Percentiles rank a stretch among this genome's conserved stretches.
Conservation (phyloP, 92 coral and sea anemone genomes). For the Zoanthus solanderi region DNA sequence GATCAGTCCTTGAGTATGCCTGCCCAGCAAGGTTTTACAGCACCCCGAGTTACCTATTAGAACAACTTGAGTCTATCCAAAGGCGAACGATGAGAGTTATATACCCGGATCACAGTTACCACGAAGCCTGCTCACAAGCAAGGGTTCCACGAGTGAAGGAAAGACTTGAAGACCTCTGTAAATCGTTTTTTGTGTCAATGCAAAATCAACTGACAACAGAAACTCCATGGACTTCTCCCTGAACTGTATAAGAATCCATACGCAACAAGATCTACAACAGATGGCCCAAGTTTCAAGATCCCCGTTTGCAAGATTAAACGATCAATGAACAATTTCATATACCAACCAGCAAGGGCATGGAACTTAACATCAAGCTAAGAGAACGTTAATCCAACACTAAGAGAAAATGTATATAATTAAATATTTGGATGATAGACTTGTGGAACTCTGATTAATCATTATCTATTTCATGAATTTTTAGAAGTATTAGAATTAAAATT, state of each 20-base stretch:
- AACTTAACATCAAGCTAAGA: not conserved
- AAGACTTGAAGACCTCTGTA: conserved; percentile 43
- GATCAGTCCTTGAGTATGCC: conserved; percentile 27
- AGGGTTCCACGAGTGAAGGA: conserved; percentile 35
- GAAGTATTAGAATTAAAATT: no score
- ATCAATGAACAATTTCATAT: not conserved
- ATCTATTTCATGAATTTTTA: not conserved
- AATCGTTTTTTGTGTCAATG: conserved; percentile 40
- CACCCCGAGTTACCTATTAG: conserved; percentile 52
- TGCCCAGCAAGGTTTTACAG: conserved; percentile 56
- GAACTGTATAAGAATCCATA: conserved; percentile 9
- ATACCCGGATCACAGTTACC: conserved; percentile 46
- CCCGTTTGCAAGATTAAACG: conserved; percentile 17
- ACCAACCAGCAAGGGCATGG: conserved; percentile 19
- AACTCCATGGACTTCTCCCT: not conserved
- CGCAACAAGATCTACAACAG: conserved; percentile 35
- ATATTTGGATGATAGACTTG: no score
- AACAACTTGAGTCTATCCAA: conserved; percentile 62
- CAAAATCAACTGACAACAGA: conserved; percentile 36
- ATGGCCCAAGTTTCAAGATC: conserved; percentile 33
- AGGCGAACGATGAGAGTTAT: conserved; percentile 57
- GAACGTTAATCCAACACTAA: not conserved
- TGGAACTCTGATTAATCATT: no score
- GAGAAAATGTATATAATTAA: no score
- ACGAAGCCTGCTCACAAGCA: conserved; percentile 39